A percentile compares a stretch with the other conserved stretches of the same genome.
Evolutionary conservation across 2,797 vertebrate genomes (phyloP).

Genomic region (Sebastes baramenuke): DNA sequence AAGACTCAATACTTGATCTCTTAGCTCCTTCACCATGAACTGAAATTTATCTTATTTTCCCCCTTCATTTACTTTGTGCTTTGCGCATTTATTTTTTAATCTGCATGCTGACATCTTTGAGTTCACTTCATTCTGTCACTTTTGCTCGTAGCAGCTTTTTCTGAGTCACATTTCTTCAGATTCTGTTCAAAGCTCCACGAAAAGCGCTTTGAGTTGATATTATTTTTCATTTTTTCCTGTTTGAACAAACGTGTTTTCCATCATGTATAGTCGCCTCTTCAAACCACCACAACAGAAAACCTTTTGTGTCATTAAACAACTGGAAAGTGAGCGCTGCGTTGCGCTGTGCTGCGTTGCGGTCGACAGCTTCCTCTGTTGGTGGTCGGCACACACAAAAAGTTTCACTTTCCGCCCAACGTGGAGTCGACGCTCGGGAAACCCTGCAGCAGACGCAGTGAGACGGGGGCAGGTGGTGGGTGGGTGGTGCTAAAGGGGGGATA

Average conservation of each 20-base stretch:
- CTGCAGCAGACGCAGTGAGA: background rate
- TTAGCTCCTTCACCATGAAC: too few relatives aligned
- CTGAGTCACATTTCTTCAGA: background rate
- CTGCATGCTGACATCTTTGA: too few relatives aligned
- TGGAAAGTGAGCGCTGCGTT: conserved; percentile 9
- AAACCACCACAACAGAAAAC: conserved; percentile 4
- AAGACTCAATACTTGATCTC: too few relatives aligned
- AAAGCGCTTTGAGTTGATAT: background rate
- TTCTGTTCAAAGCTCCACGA: too few relatives aligned
- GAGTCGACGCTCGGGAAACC: conserved; percentile 21
- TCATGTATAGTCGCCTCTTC: background rate
- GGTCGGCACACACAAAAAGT: conserved; percentile 9
- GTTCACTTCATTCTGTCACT: too few relatives aligned
- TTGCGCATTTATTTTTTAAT: background rate
- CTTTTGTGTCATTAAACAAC: background rate
- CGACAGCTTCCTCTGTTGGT: background rate
- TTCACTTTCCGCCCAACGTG: conserved; percentile 37
- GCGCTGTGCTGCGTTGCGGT: background rate
- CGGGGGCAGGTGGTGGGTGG: background rate
- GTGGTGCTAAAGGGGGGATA: background rate
- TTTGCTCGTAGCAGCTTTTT: too few relatives aligned
- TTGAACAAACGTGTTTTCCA: background rate
- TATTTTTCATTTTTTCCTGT: background rate
- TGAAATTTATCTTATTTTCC: background rate
- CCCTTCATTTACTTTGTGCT: background rate